Conservation (phyloP, 2,888 invertebrate species). For the Lathronympha strigana region DNA sequence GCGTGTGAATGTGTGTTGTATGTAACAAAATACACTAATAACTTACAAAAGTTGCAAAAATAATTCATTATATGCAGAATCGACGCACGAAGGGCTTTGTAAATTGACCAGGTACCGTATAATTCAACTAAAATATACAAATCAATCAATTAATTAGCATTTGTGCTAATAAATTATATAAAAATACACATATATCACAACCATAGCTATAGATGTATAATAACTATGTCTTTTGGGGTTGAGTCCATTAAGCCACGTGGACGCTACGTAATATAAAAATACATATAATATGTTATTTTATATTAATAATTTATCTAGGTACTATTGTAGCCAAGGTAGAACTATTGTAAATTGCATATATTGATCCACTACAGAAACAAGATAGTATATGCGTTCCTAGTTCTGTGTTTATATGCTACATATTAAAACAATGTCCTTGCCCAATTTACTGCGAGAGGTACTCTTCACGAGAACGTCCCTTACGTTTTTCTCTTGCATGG, state of each 20-base stretch:
- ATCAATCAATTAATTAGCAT: conserved; percentile 43
- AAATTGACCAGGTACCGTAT: conserved; percentile 27
- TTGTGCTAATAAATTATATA: conserved; percentile 46
- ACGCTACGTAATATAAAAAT: conserved; percentile 35
- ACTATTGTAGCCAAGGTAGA: neutral
- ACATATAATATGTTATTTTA: conserved; percentile 15
- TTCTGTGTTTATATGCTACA: no score
- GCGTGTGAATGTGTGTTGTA: no score
- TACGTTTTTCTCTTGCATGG: no score
- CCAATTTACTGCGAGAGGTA: no score
- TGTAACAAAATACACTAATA: neutral
- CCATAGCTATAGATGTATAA: conserved; percentile 40
- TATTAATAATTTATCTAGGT: conserved; percentile 2
- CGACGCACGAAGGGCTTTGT: neutral
- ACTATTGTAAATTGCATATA: neutral
- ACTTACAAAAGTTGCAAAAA: conserved; percentile 7
- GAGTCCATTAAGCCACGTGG: conserved; percentile 19
- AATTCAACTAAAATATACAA: conserved; percentile 20
- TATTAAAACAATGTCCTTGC: no score
- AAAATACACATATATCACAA: conserved; percentile 46
- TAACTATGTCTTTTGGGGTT: conserved; percentile 36
- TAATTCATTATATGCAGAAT: conserved; percentile 1
- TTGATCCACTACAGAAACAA: no score
- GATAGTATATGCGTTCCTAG: no score
- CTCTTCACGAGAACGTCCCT: no score